These are phyloP conservation scores for Acanthopagrus latus DNA, from an alignment of 2,797 vertebrate species.

Conservation along the genomic window DNA sequence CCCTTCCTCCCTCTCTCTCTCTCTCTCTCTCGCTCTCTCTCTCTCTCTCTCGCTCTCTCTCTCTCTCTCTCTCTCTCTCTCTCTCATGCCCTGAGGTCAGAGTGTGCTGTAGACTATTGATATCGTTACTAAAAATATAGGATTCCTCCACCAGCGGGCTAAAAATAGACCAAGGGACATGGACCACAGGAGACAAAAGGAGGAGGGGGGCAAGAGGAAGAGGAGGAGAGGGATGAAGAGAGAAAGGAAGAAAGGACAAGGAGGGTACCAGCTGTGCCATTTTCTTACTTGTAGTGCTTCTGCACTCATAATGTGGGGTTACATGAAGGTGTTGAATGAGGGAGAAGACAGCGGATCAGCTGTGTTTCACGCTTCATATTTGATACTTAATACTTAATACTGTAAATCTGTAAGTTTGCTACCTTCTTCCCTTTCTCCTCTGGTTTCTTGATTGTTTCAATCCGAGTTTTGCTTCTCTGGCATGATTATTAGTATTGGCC, in stretches of 20 bases:
- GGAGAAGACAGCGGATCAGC: not conserved
- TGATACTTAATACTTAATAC: not conserved
- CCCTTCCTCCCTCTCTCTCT: constrained; percentile 34
- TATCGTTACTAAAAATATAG: constrained; percentile 83
- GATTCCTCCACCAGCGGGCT: constrained; percentile 78
- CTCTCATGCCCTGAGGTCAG: constrained; percentile 73
- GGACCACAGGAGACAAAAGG: constrained; percentile 73
- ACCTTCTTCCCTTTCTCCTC: not conserved
- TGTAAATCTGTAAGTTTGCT: not conserved
- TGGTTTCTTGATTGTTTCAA: not conserved
- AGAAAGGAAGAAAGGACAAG: constrained; percentile 18
- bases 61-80: constrained; percentile 21
- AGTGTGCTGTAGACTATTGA: constrained; percentile 78
- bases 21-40: no score
- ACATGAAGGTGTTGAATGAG: constrained; percentile 21
- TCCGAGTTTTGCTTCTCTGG: not conserved
- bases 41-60: constrained; percentile 23
- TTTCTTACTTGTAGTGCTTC: constrained; percentile 26
- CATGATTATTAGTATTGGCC: not conserved
- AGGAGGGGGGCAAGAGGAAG: constrained; percentile 49
- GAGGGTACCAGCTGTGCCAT: constrained; percentile 21
- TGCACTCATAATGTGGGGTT: constrained; percentile 4
- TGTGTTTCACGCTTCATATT: not conserved
- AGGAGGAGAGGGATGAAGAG: constrained; percentile 38
- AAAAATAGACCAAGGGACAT: constrained; percentile 81